Conservation (phyloP, 2,113 vertebrate genomes). For the Megaptera novaeangliae region DNA sequence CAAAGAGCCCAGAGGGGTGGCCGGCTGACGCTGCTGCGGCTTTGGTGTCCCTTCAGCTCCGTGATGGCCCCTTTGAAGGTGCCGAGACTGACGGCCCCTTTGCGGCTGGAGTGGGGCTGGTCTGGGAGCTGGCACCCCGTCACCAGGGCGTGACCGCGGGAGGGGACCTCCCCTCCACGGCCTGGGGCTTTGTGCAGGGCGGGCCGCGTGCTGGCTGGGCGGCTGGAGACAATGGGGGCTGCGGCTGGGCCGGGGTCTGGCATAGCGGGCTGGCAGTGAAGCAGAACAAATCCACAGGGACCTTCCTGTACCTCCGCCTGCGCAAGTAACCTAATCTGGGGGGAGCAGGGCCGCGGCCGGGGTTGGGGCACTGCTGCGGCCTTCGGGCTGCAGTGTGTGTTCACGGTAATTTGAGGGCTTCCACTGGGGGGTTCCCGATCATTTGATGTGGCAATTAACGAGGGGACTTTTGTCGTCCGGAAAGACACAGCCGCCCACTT, state of each 20-base stretch:
- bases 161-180: conserved; percentile 68
- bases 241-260: conserved; percentile 67
- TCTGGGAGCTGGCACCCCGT: conserved; percentile 80
- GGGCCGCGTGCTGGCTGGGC: conserved; percentile 74
- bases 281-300: conserved; percentile 90
- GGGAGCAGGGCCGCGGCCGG: not conserved
- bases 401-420: conserved; percentile 84
- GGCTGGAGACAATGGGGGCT: not conserved
- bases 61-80: conserved; percentile 81
- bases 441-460: conserved; percentile 95
- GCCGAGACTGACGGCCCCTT: conserved; percentile 85
- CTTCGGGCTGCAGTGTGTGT: conserved; percentile 79
- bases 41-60: conserved; percentile 78
- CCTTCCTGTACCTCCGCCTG: conserved; percentile 83
- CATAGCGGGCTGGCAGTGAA: conserved; percentile 84
- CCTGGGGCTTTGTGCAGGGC: conserved; percentile 72
- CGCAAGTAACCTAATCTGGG: conserved; percentile 82
- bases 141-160: conserved; percentile 84
- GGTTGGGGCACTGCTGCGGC: not conserved
- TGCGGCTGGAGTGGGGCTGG: conserved; percentile 77
- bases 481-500: conserved; percentile 84
- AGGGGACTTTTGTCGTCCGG: conserved; percentile 85
- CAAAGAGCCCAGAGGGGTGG: conserved; percentile 62
- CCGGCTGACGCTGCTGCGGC: conserved; percentile 71
- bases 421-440: conserved; percentile 81